Evolutionary conservation across 2,113 vertebrate genomes (phyloP).

Genomic region (Eira barbara): DNA sequence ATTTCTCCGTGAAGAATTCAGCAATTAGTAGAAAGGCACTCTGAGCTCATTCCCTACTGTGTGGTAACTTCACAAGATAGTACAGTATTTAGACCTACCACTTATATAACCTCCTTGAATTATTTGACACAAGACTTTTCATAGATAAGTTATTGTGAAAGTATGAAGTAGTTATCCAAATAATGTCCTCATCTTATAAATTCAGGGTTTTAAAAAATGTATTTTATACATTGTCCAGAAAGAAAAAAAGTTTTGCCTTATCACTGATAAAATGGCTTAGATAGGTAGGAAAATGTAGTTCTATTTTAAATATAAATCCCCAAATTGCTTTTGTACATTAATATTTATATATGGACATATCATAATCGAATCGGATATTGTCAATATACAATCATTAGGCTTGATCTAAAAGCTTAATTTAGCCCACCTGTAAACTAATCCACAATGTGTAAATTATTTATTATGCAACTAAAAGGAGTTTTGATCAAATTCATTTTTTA

Average conservation of each 20-base stretch:
- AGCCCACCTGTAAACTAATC: not conserved
- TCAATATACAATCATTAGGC: constrained; percentile 34
- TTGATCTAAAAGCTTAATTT: constrained; percentile 46
- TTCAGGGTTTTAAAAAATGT: not conserved
- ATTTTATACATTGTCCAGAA: not conserved
- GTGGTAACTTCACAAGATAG: not conserved
- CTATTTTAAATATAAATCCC: not conserved
- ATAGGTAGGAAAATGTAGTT: not conserved
- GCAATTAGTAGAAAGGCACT: not conserved
- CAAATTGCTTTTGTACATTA: constrained; percentile 12
- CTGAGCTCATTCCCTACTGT: too few relatives aligned
- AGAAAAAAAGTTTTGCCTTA: not conserved
- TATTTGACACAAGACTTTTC: not conserved
- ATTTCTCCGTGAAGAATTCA: not conserved
- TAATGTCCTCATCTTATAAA: not conserved
- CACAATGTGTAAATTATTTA: constrained; percentile 43
- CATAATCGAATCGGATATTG: not conserved
- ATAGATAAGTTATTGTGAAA: not conserved
- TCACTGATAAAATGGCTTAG: not conserved
- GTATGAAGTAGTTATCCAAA: not conserved
- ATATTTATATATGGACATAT: not conserved
- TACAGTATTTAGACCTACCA: not conserved
- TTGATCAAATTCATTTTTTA: not conserved
- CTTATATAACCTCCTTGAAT: not conserved
- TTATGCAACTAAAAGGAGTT: constrained; percentile 5